Conservation (phyloP, 2,888 invertebrate genomes). For the Scelioninae gen. 2 region DNA sequence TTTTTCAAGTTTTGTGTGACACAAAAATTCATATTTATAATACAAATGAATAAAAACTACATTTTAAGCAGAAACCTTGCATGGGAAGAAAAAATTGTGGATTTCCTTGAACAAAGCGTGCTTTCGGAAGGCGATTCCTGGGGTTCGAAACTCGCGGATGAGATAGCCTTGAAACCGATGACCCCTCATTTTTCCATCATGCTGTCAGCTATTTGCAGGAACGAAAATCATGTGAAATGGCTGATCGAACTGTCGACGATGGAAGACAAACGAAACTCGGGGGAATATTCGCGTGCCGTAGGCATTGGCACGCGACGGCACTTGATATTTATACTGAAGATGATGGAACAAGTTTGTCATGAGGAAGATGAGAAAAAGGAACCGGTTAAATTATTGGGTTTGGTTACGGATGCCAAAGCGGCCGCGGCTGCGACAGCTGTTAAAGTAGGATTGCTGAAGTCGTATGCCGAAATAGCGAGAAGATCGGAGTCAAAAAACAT, state of each 20-base stretch:
- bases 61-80: slow-evolving; percentile 59
- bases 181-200: slow-evolving; percentile 63
- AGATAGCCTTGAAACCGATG: slow-evolving; percentile 62
- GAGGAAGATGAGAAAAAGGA: slow-evolving; percentile 67
- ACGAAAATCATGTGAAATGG: slow-evolving; percentile 63
- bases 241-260: slow-evolving; percentile 65
- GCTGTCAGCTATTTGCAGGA: slow-evolving; percentile 67
- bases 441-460: slow-evolving; percentile 68
- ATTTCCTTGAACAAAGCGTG: slow-evolving; percentile 69
- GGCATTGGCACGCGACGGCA: slow-evolving; percentile 69
- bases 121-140: slow-evolving; percentile 68
- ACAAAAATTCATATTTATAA: no score
- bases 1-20: no score
- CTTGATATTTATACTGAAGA: slow-evolving; percentile 63
- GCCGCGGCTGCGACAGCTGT: slow-evolving; percentile 69
- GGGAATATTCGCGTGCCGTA: slow-evolving; percentile 67
- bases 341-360: slow-evolving; percentile 67
- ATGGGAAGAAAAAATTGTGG: slow-evolving; percentile 70
- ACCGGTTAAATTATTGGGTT: slow-evolving; percentile 68
- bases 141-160: slow-evolving; percentile 68
- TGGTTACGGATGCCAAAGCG: slow-evolving; percentile 69
- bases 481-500: slow-evolving; percentile 63
- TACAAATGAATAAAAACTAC: no score
- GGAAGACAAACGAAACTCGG: slow-evolving; percentile 58
- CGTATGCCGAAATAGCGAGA: slow-evolving; percentile 69